A percentile compares a stretch with the other conserved stretches of the same genome.
These are phyloP conservation scores for Aethes cnicana DNA, from an alignment of 2,888 invertebrate species.

Conservation along the genomic window DNA sequence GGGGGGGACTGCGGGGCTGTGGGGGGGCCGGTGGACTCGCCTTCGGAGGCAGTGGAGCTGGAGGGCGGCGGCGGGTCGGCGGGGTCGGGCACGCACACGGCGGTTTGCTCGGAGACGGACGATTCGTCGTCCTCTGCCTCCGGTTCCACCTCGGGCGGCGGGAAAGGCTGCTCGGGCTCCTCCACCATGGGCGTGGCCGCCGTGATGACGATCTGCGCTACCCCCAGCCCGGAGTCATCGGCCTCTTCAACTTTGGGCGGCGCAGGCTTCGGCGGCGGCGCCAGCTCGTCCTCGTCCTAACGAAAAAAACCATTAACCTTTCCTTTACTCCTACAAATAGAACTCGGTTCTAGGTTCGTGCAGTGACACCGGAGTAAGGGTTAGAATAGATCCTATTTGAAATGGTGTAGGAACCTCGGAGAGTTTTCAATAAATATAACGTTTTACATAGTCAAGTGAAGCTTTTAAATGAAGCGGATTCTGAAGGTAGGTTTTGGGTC, in stretches of 20 bases:
- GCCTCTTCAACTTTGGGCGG: conserved; percentile 65
- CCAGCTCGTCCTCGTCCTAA: conserved; percentile 43
- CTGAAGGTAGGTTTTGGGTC: too few species aligned
- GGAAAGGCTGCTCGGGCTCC: conserved; percentile 91
- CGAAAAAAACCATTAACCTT: conserved; percentile 30
- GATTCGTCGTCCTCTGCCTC: conserved; percentile 71
- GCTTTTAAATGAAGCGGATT: too few species aligned
- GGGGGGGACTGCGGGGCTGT: conserved; percentile 81
- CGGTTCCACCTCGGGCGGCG: conserved; percentile 70
- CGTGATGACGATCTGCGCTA: conserved; percentile 95
- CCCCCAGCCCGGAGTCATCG: conserved; percentile 87
- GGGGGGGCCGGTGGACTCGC: conserved; percentile 84
- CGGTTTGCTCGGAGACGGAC: conserved; percentile 74
- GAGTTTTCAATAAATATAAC: too few species aligned
- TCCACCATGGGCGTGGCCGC: conserved; percentile 96
- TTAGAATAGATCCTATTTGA: background rate
- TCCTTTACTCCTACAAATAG: background rate
- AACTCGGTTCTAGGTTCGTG: conserved; percentile 5
- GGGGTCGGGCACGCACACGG: conserved; percentile 66
- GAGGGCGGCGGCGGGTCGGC: conserved; percentile 82
- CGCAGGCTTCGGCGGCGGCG: conserved; percentile 47
- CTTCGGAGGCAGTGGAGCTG: conserved; percentile 86
- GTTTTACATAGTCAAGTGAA: too few species aligned
- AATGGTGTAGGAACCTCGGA: too few species aligned
- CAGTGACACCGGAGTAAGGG: conserved; percentile 11